Evolutionary conservation across 2,888 invertebrate genomes (phyloP), one percentile per base, ranked within the genome.

Genomic region (Apodemia zela): DNA sequence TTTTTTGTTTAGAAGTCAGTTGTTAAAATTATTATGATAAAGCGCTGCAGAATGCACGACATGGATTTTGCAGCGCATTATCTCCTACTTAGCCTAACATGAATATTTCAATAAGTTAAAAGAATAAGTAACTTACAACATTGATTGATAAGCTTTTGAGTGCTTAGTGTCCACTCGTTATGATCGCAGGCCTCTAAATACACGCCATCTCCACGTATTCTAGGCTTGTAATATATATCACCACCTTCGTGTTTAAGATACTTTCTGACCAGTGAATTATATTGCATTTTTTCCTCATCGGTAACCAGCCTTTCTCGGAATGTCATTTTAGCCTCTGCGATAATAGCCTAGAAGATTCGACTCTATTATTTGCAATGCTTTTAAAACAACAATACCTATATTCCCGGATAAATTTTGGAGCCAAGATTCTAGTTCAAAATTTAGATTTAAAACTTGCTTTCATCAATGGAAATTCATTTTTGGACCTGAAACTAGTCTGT

Each of bases 251-350:
- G 67, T 63, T 83, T 84, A 10, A 92, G 73, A 70, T 82, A 73
- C 18, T 93, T 93, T 68, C 92, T 89, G 0, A 95, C 79, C 65
- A 97, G 93, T 13, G 87, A 80, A 71, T 94, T 93, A 75, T 95
- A 96, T 74, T 93, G 92, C n/a, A 85, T 81, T 65, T 93, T 93
- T 67, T 97, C 95, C 29, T 95, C 94, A 6, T 92, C 89, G 21
- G 92, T 93, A 1, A 94, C 93, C 25, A 98, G 85, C 71, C 95
- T 93, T 77, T 97, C 96, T 69, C 94, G 92, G 82, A 98, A 98
- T 75, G 96, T 92, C 66, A 95, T 89, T 65, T 94, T 87, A 1
- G 95, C 95, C 92, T 98, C 98, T 71, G 97, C 94, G 38, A 93
- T 87, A 71, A 96, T 90, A 3, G 95, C 94, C 94, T 96, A 80